Percentiles rank a stretch among this genome's conserved stretches.
phyloP scores from a whole-genome alignment of 2,113 vertebrate species.

The Gallinago undulata region DNA sequence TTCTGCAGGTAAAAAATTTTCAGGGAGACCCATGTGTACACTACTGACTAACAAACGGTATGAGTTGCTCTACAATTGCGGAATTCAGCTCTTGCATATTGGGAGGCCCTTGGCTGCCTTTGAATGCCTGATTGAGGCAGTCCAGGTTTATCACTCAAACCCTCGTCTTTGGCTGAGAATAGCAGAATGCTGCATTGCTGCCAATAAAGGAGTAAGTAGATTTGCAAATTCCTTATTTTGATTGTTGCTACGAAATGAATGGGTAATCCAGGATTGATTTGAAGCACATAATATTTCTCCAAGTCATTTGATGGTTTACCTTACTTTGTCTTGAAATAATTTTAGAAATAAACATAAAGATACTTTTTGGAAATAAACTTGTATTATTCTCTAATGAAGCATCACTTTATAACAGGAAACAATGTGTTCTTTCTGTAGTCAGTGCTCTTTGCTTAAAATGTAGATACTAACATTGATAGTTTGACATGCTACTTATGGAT shows the following conservation, averaged over 20 bases:
- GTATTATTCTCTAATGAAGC: not conserved
- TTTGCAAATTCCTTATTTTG: not conserved
- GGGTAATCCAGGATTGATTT: not conserved
- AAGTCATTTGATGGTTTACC: not conserved
- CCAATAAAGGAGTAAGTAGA: slow-evolving; percentile 91
- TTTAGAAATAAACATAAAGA: not conserved
- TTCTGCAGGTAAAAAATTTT: slow-evolving; percentile 88
- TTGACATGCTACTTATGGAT: not conserved
- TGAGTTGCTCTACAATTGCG: slow-evolving; percentile 95
- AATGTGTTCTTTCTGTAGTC: not conserved
- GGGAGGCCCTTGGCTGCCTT: slow-evolving; percentile 94
- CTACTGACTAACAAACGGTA: slow-evolving; percentile 94
- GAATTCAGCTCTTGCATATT: slow-evolving; percentile 94
- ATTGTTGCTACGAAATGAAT: not conserved
- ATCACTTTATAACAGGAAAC: not conserved
- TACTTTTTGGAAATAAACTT: not conserved
- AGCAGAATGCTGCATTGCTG: slow-evolving; percentile 97
- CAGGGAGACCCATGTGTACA: slow-evolving; percentile 94
- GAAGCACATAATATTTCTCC: not conserved
- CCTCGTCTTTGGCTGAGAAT: slow-evolving; percentile 94
- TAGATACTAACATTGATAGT: not conserved
- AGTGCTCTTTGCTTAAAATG: not conserved
- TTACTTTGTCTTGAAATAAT: not conserved
- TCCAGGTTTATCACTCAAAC: slow-evolving; percentile 97
- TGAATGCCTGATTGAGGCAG: slow-evolving; percentile 96